Percentiles rank a stretch among this genome's conserved stretches.
Evolutionary conservation across 2,888 invertebrate genomes (phyloP).

Genomic region (Cantharis rustica): DNA sequence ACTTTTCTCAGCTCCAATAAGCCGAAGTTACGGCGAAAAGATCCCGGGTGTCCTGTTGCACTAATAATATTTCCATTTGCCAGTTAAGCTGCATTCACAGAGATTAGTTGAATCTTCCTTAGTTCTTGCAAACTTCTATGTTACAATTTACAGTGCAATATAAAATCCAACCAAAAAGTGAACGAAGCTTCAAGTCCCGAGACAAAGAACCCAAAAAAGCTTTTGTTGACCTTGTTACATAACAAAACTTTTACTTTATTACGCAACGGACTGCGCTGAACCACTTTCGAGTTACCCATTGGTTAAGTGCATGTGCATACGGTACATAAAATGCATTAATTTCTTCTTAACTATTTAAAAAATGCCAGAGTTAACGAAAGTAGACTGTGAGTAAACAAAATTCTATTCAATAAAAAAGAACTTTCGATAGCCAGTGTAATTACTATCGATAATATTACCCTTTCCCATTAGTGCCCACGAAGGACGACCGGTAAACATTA

Average conservation of each 20-base stretch:
- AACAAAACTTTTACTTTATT: background rate
- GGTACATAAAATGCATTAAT: background rate
- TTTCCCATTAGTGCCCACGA: background rate
- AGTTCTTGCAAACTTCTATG: too few species aligned
- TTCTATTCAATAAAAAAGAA: background rate
- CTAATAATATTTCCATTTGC: too few species aligned
- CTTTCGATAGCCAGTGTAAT: background rate
- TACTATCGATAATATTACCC: background rate
- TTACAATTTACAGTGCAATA: too few species aligned
- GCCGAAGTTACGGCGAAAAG: too few species aligned
- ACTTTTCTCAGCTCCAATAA: background rate
- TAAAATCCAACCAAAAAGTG: too few species aligned
- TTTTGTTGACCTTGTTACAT: background rate
- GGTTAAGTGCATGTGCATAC: background rate
- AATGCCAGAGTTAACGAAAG: background rate
- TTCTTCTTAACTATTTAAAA: background rate
- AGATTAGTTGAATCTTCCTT: too few species aligned
- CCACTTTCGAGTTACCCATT: background rate
- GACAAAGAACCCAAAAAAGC: background rate
- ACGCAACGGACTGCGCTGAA: background rate
- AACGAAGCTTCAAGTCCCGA: too few species aligned
- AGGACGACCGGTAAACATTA: background rate
- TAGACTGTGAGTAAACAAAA: background rate
- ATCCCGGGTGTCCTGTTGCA: too few species aligned
- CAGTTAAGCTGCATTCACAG: too few species aligned